Conservation (phyloP, 2,888 invertebrate species). For the Brachyptera risi region DNA sequence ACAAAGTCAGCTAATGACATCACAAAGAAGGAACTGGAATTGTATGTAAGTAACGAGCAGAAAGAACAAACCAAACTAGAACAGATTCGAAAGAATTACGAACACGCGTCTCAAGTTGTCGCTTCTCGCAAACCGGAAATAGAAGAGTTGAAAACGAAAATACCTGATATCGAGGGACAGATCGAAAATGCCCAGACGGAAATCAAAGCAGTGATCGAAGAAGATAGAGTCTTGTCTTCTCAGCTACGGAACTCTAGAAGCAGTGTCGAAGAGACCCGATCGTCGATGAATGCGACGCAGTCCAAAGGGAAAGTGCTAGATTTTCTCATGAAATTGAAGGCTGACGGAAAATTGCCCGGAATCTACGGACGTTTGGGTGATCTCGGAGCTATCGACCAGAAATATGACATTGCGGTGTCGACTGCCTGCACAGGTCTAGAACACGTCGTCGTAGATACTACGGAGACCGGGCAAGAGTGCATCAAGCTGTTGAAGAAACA, state of each 20-base stretch:
- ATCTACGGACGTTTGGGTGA: slow-evolving; percentile 91
- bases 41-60: slow-evolving; percentile 63
- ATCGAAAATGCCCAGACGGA: slow-evolving; percentile 50
- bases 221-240: slow-evolving; percentile 50
- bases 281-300: slow-evolving; percentile 57
- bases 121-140: slow-evolving; percentile 44
- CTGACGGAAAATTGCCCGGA: slow-evolving; percentile 72
- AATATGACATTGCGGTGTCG: slow-evolving; percentile 94
- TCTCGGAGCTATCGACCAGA: slow-evolving; percentile 86
- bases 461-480: slow-evolving; percentile 78
- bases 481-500: slow-evolving; percentile 73
- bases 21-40: slow-evolving; percentile 74
- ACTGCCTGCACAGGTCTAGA: slow-evolving; percentile 89
- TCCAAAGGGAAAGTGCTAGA: slow-evolving; percentile 32
- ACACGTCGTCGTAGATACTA: slow-evolving; percentile 86
- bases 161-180: slow-evolving; percentile 51
- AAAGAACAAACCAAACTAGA: slow-evolving; percentile 62
- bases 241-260: slow-evolving; percentile 45
- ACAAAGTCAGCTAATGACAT: slow-evolving; percentile 59
- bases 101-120: slow-evolving; percentile 48
- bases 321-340: slow-evolving; percentile 75
- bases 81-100: slow-evolving; percentile 48
- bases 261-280: slow-evolving; percentile 59
- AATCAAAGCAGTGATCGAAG: slow-evolving; percentile 50
- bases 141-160: slow-evolving; percentile 46